Evolutionary conservation across 2,113 vertebrate genomes (phyloP).

Genomic region (Grammatotria lemairii): DNA sequence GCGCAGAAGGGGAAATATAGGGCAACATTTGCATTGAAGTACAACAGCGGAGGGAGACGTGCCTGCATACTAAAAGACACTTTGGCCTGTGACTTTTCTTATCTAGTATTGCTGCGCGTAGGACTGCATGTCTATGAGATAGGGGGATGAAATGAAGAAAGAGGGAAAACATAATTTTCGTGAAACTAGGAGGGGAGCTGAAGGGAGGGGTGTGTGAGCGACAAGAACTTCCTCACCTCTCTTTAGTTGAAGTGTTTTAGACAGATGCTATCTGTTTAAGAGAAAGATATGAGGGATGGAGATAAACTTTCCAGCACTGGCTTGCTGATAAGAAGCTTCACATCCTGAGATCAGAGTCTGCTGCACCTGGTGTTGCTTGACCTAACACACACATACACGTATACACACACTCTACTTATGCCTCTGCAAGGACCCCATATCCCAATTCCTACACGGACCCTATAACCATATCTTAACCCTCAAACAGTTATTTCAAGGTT

Average conservation of each 20-base stretch:
- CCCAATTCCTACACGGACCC: background rate
- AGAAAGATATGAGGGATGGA: background rate
- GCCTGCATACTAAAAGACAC: constrained; percentile 18
- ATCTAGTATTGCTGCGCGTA: constrained; percentile 1
- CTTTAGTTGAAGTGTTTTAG: constrained; percentile 31
- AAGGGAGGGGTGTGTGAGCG: background rate
- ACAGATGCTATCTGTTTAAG: constrained; percentile 23
- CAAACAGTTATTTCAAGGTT: background rate
- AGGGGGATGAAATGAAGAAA: background rate
- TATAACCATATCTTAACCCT: background rate
- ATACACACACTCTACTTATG: background rate
- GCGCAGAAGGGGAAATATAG: constrained; percentile 11
- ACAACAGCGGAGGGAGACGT: constrained; percentile 9
- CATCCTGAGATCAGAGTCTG: constrained; percentile 22
- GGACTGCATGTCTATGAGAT: constrained; percentile 6
- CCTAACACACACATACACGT: background rate
- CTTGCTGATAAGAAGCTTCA: constrained; percentile 33
- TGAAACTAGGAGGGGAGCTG: background rate
- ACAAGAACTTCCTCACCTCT: constrained; percentile 15
- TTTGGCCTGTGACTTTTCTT: constrained; percentile 15
- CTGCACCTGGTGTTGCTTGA: background rate
- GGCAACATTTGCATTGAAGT: constrained; percentile 49
- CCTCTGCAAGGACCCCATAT: background rate
- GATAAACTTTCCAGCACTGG: constrained; percentile 7
- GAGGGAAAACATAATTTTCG: background rate